Base-by-base conservation (phyloP, 2,113 vertebrate species). In the Emydura subglobosa region DNA sequence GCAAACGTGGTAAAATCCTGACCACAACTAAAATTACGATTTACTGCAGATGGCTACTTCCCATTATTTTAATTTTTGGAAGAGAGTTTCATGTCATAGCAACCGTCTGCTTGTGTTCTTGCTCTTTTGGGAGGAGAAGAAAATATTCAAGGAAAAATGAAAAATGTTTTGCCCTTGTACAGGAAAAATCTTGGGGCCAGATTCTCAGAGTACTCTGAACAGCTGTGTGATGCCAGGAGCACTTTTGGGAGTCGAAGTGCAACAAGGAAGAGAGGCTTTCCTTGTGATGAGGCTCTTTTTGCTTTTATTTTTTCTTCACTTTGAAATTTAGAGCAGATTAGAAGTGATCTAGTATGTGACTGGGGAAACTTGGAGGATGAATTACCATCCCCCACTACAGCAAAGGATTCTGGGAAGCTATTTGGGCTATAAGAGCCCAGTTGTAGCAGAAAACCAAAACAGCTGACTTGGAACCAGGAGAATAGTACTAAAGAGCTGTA, bases 101-200 rank as follows among this genome's bases (percentile, higher is more conserved):
- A 83, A 59, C 39, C 8, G 42, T 59, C 83, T 54, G 42, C 29
- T 88, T 92, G 47, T 57, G 51, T 53, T 85, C 2, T 24, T 86
- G 76, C 84, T 39, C 57, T 59, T 83, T 89, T 85, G 34, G 54
- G 47, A 25, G 17, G 88, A 93, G 12, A 78, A 47, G 84, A 81
- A 8, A 29, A 87, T 5, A 10, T 29, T 93, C n/a, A 94, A 82
- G 84, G 84, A 57, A 88, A 90, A 89, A 92, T 42, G 50, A 50
- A 50, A 50, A 50, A 51, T 51, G 10, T 53, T 53, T 53, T 14
- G 16, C 51, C 16, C 51, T 17, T 53, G 51, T 17, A 53, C 22
- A 81, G 50, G 2, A 74, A 59, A 16, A 5, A 25, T 87, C 82
- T 83, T 91, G 34, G n/a, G 68, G 61, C 79, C 27, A 83, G 65